A percentile compares a stretch with the other conserved stretches of the same genome.
These are phyloP conservation scores for Gallinago nigripennis DNA, from an alignment of 2,797 vertebrate genomes.

Conservation along the genomic window DNA sequence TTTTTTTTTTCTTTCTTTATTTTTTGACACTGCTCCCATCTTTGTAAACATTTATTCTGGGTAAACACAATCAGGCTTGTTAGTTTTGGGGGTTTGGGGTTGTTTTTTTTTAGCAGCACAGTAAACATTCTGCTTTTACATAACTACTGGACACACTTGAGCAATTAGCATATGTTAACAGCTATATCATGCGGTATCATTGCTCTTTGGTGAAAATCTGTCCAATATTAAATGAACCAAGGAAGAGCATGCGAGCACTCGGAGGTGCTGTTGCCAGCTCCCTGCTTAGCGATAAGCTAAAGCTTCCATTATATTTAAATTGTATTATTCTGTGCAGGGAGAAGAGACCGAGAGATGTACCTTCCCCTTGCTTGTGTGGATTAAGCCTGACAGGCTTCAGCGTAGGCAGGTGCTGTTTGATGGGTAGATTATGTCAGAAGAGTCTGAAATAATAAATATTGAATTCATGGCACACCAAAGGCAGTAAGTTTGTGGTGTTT, in stretches of 20 bases:
- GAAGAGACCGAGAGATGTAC: neutral
- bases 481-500: neutral
- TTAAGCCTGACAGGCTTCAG: neutral
- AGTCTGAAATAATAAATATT: neutral
- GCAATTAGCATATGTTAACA: neutral
- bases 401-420: accelerated
- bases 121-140: neutral
- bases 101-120: neutral
- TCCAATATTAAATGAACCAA: neutral
- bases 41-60: neutral
- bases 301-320: neutral
- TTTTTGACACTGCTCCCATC: neutral
- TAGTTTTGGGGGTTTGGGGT: neutral
- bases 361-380: neutral
- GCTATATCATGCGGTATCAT: neutral
- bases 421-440: neutral
- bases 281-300: neutral
- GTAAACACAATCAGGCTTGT: neutral
- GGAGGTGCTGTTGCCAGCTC: neutral
- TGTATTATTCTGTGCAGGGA: neutral
- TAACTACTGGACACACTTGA: neutral
- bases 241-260: neutral
- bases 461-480: neutral
- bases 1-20: neutral
- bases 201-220: neutral